phyloP scores from a whole-genome alignment of 2,113 vertebrate genomes.

The Phodopus roborovskii region DNA sequence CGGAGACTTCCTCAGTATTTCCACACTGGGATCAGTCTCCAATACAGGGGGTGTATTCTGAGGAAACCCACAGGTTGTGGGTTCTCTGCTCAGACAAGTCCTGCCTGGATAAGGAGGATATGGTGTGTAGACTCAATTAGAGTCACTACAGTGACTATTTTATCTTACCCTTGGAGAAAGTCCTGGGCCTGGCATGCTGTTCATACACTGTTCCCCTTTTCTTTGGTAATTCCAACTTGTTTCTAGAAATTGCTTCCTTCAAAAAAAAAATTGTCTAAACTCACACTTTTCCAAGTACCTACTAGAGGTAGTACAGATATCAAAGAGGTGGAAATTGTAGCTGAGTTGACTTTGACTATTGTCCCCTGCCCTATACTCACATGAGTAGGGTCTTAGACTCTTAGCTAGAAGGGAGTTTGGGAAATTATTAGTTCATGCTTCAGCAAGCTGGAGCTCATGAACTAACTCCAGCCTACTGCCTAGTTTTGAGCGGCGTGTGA shows the following conservation, averaged over 20 bases:
- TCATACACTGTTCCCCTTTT: neutral
- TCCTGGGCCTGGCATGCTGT: neutral
- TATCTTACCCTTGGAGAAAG: neutral
- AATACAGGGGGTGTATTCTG: fast-evolving
- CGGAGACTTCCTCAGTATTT: neutral
- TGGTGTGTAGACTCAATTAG: neutral
- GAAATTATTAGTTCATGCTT: neutral
- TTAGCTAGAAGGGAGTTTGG: neutral
- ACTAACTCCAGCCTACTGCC: neutral
- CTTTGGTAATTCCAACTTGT: neutral
- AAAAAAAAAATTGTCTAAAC: neutral
- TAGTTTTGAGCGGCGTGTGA: neutral
- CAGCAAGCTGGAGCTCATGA: neutral
- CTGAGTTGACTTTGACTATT: neutral
- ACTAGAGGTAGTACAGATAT: neutral
- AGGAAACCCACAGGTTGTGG: neutral
- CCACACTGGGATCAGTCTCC: neutral
- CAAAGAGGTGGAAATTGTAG: neutral
- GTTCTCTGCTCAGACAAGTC: too few relatives aligned
- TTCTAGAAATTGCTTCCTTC: neutral
- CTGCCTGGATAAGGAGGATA: fast-evolving
- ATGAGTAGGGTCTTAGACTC: neutral
- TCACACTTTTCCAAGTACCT: neutral
- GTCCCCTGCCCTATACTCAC: neutral
- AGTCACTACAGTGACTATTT: neutral